Evolutionary conservation across 1,140 invertebrate genomes (phyloP).

Genomic region (Drosophila albomicans): DNA sequence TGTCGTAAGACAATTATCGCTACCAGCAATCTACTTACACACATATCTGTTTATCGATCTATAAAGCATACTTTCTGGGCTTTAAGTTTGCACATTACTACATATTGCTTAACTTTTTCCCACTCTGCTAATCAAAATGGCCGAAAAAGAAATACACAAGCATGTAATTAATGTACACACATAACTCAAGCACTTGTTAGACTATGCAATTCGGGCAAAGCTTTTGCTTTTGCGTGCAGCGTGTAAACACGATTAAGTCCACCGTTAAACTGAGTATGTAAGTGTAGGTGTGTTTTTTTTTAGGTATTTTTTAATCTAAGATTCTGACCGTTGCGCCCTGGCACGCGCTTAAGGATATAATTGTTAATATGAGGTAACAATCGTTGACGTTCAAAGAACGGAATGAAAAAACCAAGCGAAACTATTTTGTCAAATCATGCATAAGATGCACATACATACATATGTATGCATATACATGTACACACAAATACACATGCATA

Average conservation of each 20-base stretch:
- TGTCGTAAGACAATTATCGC: slow-evolving; percentile 6
- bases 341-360: slow-evolving; percentile 13
- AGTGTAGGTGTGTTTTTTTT: neutral
- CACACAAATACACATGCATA: slow-evolving; percentile 6
- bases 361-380: slow-evolving; percentile 15
- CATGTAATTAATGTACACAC: slow-evolving; percentile 2
- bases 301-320: neutral
- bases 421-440: slow-evolving; percentile 19
- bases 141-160: neutral
- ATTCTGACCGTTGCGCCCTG: neutral
- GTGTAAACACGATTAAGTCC: slow-evolving; percentile 9
- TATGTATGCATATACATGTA: neutral
- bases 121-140: neutral
- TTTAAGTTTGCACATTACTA: neutral
- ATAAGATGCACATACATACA: slow-evolving; percentile 2
- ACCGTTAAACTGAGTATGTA: neutral
- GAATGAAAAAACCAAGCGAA: neutral
- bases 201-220: neutral
- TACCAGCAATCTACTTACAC: neutral
- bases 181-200: slow-evolving; percentile 7
- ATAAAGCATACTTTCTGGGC: neutral
- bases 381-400: neutral
- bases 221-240: neutral
- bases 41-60: slow-evolving; percentile 5
- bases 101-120: neutral